A percentile compares a stretch with the other conserved stretches of the same genome.
Conservation (phyloP, 2,888 invertebrate genomes). For the Allophyes oxyacanthae region DNA sequence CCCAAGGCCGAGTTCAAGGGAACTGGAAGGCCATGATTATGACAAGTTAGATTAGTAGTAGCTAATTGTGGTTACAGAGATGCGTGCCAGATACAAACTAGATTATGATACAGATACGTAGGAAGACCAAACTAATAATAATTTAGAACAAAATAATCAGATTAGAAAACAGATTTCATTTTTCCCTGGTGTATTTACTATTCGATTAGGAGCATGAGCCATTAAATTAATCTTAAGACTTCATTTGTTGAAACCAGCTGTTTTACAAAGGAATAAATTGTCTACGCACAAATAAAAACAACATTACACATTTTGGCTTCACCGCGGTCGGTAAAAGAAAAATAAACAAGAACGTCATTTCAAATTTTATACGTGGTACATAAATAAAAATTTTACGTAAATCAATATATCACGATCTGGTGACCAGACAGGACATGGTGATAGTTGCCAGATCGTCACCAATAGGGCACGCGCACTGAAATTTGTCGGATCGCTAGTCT, state of each 20-base stretch:
- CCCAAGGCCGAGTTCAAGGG: slow-evolving; percentile 21
- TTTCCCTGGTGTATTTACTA: too few relatives aligned
- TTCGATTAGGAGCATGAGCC: too few relatives aligned
- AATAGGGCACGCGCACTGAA: slow-evolving; percentile 31
- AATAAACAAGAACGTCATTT: not conserved
- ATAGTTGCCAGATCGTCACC: slow-evolving; percentile 52
- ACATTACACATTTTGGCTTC: too few relatives aligned
- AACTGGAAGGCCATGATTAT: slow-evolving; percentile 13
- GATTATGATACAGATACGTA: not conserved
- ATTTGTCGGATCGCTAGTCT: slow-evolving; percentile 43
- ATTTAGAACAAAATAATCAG: too few relatives aligned
- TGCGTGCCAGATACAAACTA: slow-evolving; percentile 28
- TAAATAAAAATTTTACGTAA: slow-evolving; percentile 23
- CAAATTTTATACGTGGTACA: not conserved
- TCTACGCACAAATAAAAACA: too few relatives aligned
- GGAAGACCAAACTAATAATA: too few relatives aligned
- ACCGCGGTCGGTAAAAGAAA: too few relatives aligned
- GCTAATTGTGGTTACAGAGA: slow-evolving; percentile 42
- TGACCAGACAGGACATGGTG: slow-evolving; percentile 25
- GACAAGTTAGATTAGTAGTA: slow-evolving; percentile 26
- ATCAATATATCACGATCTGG: slow-evolving; percentile 17
- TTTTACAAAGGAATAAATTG: too few relatives aligned
- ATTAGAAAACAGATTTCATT: too few relatives aligned
- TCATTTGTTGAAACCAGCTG: too few relatives aligned
- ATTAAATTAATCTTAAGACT: too few relatives aligned